phyloP scores from a whole-genome alignment of 2,888 invertebrate species.

The Ramazzottius varieornatus region DNA sequence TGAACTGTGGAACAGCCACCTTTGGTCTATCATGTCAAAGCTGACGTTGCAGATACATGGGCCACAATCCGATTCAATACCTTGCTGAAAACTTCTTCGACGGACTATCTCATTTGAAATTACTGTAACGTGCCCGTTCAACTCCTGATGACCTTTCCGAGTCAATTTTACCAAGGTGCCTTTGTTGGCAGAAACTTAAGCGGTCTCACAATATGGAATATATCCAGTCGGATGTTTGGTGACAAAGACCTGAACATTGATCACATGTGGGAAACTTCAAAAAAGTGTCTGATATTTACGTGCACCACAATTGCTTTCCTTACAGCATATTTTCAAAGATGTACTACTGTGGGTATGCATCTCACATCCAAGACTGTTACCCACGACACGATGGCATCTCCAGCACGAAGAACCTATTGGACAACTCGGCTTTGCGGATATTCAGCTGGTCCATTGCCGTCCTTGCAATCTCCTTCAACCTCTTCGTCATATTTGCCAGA shows the following conservation, averaged over 20 bases:
- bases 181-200: neutral
- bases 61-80: no score
- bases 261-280: neutral
- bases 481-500: neutral
- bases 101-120: no score
- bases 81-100: no score
- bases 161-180: no score
- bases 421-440: neutral
- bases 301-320: no score
- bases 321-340: slow-evolving; percentile 34
- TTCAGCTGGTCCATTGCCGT: neutral
- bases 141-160: no score
- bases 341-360: slow-evolving; percentile 35
- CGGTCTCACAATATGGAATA: neutral
- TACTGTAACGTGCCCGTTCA: no score
- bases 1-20: no score
- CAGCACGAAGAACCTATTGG: slow-evolving; percentile 4
- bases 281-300: no score
- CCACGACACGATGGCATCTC: slow-evolving; percentile 33
- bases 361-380: slow-evolving; percentile 31
- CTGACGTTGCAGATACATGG: no score
- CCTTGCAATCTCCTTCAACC: neutral
- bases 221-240: neutral
- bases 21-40: no score
- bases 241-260: neutral